Percentiles rank a stretch among this genome's conserved stretches.
Conservation (phyloP, 2,888 invertebrate species). For the Noctuana brunneofusca region DNA sequence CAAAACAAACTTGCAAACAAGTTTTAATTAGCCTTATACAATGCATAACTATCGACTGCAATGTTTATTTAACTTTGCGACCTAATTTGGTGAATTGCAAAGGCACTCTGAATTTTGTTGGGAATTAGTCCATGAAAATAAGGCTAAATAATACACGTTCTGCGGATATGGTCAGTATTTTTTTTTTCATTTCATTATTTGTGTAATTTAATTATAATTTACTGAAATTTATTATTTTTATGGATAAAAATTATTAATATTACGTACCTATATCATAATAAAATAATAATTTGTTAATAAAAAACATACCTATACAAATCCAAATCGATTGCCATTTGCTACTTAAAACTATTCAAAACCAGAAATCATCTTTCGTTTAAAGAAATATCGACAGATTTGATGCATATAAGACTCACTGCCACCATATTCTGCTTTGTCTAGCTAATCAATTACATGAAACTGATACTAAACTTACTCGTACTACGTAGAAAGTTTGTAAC, state of each 20-base stretch:
- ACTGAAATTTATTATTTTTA: not conserved
- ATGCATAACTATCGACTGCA: conserved; percentile 3
- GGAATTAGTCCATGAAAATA: conserved; percentile 6
- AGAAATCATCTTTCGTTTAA: no score
- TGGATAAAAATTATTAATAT: no score
- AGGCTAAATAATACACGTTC: not conserved
- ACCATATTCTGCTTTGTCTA: not conserved
- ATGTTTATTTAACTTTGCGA: conserved; percentile 5
- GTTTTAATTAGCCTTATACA: conserved; percentile 13
- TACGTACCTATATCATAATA: no score
- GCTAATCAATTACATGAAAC: not conserved
- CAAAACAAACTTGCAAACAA: not conserved
- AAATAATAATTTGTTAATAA: no score
- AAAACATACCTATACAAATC: no score
- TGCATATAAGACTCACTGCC: not conserved
- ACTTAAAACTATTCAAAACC: no score
- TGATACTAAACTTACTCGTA: conserved; percentile 6
- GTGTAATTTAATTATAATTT: not conserved
- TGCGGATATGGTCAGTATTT: not conserved
- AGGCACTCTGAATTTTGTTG: conserved; percentile 10
- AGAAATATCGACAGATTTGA: no score
- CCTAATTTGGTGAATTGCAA: conserved; percentile 11
- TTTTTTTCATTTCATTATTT: not conserved
- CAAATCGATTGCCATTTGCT: no score
- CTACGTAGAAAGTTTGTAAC: conserved; percentile 28